Percentiles rank a stretch among this genome's conserved stretches.
phyloP scores from a whole-genome alignment of 2,888 invertebrate genomes.

The Acrobasis repandana region DNA sequence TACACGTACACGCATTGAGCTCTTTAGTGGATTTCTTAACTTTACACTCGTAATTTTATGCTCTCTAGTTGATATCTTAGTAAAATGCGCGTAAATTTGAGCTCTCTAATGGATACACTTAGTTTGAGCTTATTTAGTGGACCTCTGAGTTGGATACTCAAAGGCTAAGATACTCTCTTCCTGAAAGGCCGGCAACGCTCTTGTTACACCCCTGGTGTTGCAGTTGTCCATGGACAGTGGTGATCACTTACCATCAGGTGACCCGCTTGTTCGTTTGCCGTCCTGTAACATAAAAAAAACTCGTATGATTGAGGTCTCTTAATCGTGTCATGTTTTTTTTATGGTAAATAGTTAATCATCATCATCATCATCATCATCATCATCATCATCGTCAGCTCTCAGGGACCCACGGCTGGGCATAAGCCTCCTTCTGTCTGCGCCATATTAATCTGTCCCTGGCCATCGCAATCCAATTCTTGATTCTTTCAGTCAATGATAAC shows the following conservation, averaged over 20 bases:
- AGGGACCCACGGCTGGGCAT: no score
- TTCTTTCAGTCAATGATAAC: no score
- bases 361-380: no score
- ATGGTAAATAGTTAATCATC: no score
- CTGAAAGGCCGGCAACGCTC: constrained; percentile 31
- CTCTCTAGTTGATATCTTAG: constrained; percentile 93
- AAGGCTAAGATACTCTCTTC: constrained; percentile 70
- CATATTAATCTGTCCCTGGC: no score
- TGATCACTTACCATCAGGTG: background rate
- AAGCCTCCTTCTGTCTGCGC: no score
- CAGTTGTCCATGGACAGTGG: background rate
- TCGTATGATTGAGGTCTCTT: no score
- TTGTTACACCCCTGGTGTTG: background rate
- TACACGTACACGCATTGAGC: constrained; percentile 92
- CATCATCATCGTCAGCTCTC: no score
- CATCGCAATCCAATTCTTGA: no score
- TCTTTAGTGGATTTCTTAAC: constrained; percentile 94
- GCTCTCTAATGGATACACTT: background rate
- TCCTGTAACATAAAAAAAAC: no score
- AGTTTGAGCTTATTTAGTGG: constrained; percentile 88
- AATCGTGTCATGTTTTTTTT: no score
- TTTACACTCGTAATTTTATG: constrained; percentile 93
- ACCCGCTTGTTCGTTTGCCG: constrained; percentile 10
- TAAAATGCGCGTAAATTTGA: constrained; percentile 92
- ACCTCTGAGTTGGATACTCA: constrained; percentile 95